Evolutionary conservation across 1,140 invertebrate species (phyloP).

Genomic region (Drosophila novamexicana): DNA sequence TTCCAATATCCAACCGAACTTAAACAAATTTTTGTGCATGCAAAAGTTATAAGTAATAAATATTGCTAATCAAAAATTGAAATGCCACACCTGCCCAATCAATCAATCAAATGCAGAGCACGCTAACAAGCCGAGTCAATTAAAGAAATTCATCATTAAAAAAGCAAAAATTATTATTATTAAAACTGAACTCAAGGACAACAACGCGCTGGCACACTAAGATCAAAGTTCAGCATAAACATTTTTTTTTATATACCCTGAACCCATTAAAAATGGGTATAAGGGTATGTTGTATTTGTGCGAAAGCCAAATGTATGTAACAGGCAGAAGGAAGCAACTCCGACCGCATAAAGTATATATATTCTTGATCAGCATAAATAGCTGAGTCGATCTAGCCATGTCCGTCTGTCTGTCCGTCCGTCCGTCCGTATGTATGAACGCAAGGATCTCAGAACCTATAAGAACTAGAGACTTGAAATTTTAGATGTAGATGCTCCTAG

Average conservation of each 20-base stretch:
- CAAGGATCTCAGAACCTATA: no score
- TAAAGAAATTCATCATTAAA: background rate
- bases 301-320: no score
- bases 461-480: no score
- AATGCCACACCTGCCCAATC: slow-evolving; percentile 1
- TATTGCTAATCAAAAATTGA: background rate
- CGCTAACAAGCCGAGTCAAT: background rate
- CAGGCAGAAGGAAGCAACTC: no score
- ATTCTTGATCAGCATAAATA: no score
- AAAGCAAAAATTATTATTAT: background rate
- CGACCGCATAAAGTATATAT: no score
- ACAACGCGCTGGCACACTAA: background rate
- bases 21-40: background rate
- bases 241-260: background rate
- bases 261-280: no score
- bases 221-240: slow-evolving; percentile 34
- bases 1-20: background rate
- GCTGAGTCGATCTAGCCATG: no score
- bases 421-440: no score
- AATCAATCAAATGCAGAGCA: slow-evolving; percentile 2
- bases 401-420: no score
- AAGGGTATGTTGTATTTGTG: no score
- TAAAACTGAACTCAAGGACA: slow-evolving; percentile 14
- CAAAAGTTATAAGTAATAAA: background rate
- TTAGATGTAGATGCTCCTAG: no score